Evolutionary conservation across 2,113 vertebrate genomes (phyloP).

Genomic region (Syngnathus scovelli): DNA sequence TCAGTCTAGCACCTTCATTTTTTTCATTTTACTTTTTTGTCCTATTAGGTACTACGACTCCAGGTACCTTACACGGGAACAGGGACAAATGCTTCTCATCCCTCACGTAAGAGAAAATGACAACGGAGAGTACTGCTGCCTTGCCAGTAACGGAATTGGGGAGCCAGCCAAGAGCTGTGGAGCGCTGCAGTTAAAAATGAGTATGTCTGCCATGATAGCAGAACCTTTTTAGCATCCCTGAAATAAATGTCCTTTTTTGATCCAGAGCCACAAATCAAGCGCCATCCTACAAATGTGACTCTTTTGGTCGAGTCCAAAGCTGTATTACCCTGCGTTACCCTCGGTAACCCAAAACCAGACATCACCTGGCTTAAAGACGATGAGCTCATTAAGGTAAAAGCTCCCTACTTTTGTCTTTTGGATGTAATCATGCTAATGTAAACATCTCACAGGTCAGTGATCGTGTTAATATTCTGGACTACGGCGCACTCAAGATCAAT

Average conservation of each 20-base stretch:
- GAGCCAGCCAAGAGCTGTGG: constrained; percentile 86
- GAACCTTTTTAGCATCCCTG: background rate
- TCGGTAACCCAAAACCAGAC: constrained; percentile 93
- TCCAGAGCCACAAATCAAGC: constrained; percentile 92
- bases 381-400: constrained; percentile 77
- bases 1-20: too few relatives aligned
- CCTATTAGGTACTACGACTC: constrained; percentile 83
- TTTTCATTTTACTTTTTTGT: background rate
- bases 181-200: constrained; percentile 97
- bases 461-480: constrained; percentile 86
- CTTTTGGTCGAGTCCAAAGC: constrained; percentile 89
- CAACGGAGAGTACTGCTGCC: constrained; percentile 91
- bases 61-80: constrained; percentile 82
- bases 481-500: constrained; percentile 89
- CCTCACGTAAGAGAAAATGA: constrained; percentile 85
- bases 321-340: constrained; percentile 86
- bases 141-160: constrained; percentile 83
- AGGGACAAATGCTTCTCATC: constrained; percentile 88
- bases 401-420: background rate
- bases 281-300: constrained; percentile 85
- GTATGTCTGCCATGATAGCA: constrained; percentile 69
- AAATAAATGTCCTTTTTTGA: constrained; percentile 52
- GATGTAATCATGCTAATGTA: background rate
- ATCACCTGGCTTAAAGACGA: constrained; percentile 95
- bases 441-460: constrained; percentile 73